Percentiles rank a stretch among this genome's conserved stretches.
These are phyloP conservation scores for Coluber constrictor DNA, from an alignment of 2,797 vertebrate genomes.

Conservation along the genomic window DNA sequence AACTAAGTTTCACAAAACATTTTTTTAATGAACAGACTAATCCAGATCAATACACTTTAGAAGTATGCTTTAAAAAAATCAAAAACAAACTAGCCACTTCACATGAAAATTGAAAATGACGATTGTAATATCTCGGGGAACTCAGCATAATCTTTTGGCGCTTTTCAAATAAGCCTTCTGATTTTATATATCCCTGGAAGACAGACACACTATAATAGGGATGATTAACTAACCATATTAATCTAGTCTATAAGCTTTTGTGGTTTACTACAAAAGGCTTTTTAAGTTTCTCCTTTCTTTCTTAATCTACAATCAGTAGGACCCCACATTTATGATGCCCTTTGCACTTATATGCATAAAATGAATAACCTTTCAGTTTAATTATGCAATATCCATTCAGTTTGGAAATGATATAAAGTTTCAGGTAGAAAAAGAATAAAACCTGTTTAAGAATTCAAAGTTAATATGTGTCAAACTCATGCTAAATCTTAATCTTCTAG, in stretches of 20 bases:
- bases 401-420: conserved; percentile 73
- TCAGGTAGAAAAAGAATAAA: conserved; percentile 72
- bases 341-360: conserved; percentile 75
- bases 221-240: conserved; percentile 64
- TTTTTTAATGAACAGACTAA: conserved; percentile 11
- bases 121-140: conserved; percentile 38
- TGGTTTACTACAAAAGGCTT: conserved; percentile 63
- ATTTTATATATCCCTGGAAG: conserved; percentile 53
- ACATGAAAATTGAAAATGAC: conserved; percentile 38
- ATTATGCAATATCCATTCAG: conserved; percentile 71
- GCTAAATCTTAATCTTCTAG: conserved; percentile 77
- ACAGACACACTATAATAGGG: conserved; percentile 41
- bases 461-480: conserved; percentile 76
- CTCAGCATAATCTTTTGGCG: conserved; percentile 30
- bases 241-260: conserved; percentile 67
- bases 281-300: conserved; percentile 66
- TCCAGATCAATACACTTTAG: conserved; percentile 21
- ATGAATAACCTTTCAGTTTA: conserved; percentile 75
- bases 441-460: conserved; percentile 71
- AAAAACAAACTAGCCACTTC: conserved; percentile 36
- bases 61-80: conserved; percentile 47
- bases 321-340: conserved; percentile 71
- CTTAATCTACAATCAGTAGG: conserved; percentile 74
- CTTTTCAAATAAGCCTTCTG: conserved; percentile 51
- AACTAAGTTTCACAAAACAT: conserved; percentile 12